Base-by-base conservation (phyloP, 2,797 vertebrate species). In the Gobionotothen gibberifrons region DNA sequence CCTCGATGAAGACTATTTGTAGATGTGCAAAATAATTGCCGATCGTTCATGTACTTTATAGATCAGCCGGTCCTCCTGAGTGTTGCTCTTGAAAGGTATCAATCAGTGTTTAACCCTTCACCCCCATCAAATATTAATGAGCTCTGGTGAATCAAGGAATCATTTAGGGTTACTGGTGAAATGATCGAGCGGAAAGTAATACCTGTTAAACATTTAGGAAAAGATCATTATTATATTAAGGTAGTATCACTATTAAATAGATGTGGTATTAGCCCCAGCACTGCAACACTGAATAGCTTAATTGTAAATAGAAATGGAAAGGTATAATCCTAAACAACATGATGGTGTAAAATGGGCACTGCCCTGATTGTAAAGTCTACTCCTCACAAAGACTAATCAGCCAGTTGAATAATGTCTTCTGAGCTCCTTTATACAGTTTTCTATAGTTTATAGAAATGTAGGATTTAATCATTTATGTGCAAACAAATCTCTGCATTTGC, bases 1-100 rank as follows among this genome's bases (percentile, higher is more conserved):
- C 56, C 58, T 71, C 36, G 75, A 76, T 69, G 51, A 73, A 74
- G 84, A 90, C 74, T 19, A 52, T 83, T 83, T 78, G 39, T 52
- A 64, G 58, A 32, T 62, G n/a, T 59, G 52, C 26, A 54, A 49
- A 69, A 68, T 77, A 82, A 86, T 70, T 77, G 65, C 47, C 15
- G 13, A n/a, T 76, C 10, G 0, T 44, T 74, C 11, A 14, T 22
- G 67, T 51, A 6, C 26, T 5, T 48, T 62, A 49, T 51, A 60
- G 69, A 79, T 85, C 70, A 82, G 48, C 4, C 32, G 5, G 32
- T 69, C 43, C 48, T 75, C 56, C 21, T 48, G 58, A 69, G 79
- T 69, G 63, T 79, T 71, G 47, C 46, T 79, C 68, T 54, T 56
- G 53, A 84, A 62, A 52, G 52, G 19, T 63, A 72, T 78, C 69